Evolutionary conservation across 2,113 vertebrate genomes (phyloP).

Genomic region (Phylloscopus trochilus): DNA sequence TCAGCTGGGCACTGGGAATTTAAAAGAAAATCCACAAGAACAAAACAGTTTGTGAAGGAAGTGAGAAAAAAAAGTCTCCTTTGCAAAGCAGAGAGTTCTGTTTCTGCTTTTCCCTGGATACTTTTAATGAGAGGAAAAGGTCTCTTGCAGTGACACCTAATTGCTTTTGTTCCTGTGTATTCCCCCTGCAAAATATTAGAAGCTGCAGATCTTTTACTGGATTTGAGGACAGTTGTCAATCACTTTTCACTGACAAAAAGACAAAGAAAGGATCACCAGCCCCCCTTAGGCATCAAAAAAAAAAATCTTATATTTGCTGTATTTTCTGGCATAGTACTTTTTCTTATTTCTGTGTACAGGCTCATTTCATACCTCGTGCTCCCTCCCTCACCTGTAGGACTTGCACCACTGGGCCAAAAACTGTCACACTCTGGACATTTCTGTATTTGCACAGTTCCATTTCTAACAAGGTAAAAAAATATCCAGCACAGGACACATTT

Average conservation of each 20-base stretch:
- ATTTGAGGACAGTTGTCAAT: constrained; percentile 1
- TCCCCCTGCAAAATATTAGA: not conserved
- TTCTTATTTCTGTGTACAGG: not conserved
- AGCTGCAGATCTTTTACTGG: not conserved
- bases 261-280: not conserved
- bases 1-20: not conserved
- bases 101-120: not conserved
- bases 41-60: not conserved
- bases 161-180: constrained; percentile 30
- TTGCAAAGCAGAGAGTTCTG: not conserved
- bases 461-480: not conserved
- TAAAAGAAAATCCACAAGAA: not conserved
- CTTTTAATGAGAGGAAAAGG: constrained; percentile 9
- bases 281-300: not conserved
- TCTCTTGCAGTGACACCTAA: not conserved
- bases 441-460: not conserved
- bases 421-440: not conserved
- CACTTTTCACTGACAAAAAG: not conserved
- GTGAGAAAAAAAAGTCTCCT: not conserved
- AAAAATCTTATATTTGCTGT: not conserved
- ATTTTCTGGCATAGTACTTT: not conserved
- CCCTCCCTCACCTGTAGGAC: not conserved
- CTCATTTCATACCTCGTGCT: not conserved
- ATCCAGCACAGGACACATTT: not conserved
- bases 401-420: not conserved